Conservation (phyloP, 2,797 vertebrate genomes). For the Babyrousa celebensis region DNA sequence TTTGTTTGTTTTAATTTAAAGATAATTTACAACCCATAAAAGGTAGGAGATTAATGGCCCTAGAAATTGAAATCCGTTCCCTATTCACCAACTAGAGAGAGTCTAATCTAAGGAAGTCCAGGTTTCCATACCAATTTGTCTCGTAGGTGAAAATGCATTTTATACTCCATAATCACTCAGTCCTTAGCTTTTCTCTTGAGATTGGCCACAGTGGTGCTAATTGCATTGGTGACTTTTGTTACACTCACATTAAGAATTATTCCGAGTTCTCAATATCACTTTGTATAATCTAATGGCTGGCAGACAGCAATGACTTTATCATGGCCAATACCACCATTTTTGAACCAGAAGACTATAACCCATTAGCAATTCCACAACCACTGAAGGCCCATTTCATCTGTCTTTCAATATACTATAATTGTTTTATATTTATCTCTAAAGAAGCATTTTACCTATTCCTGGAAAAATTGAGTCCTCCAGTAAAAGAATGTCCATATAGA, state of each 20-base stretch:
- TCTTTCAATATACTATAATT: slow-evolving; percentile 42
- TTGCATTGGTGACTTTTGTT: slow-evolving; percentile 67
- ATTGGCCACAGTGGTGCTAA: slow-evolving; percentile 73
- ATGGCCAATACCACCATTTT: slow-evolving; percentile 2
- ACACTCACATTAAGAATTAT: slow-evolving; percentile 70
- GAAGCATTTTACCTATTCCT: slow-evolving; percentile 25
- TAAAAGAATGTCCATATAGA: slow-evolving; percentile 11
- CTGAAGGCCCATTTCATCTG: slow-evolving; percentile 1
- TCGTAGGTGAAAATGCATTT: slow-evolving; percentile 70
- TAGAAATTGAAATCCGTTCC: slow-evolving; percentile 81
- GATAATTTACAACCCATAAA: slow-evolving; percentile 82
- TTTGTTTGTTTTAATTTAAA: slow-evolving; percentile 85
- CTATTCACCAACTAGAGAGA: slow-evolving; percentile 73
- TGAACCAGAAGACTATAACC: slow-evolving; percentile 48
- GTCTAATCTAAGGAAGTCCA: slow-evolving; percentile 51
- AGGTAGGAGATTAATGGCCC: slow-evolving; percentile 75
- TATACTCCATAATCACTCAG: slow-evolving; percentile 42
- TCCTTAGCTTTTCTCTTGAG: slow-evolving; percentile 69
- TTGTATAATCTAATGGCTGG: slow-evolving; percentile 28
- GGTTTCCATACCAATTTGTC: slow-evolving; percentile 69
- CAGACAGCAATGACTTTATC: slow-evolving; percentile 39
- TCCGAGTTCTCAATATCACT: slow-evolving; percentile 58
- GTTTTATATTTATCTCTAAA: slow-evolving; percentile 60
- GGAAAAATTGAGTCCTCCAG: not conserved
- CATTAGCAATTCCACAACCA: slow-evolving; percentile 39